phyloP scores from a whole-genome alignment of 2,888 invertebrate genomes.

The Lucinisca nassula region DNA sequence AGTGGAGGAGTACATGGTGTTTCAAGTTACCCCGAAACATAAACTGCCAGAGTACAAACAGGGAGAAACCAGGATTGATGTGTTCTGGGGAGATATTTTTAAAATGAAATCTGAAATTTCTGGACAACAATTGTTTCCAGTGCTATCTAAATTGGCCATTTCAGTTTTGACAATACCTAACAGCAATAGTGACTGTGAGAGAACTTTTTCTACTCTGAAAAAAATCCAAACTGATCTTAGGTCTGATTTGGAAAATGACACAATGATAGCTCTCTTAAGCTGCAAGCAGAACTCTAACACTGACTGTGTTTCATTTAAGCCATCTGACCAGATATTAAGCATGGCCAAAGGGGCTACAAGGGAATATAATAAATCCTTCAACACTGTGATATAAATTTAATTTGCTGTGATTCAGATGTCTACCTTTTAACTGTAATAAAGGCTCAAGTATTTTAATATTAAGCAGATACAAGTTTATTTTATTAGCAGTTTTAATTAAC shows the following conservation, averaged over 20 bases:
- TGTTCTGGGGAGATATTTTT: not conserved
- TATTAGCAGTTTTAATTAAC: too few species aligned
- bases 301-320: not conserved
- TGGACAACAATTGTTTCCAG: constrained; percentile 82
- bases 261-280: not conserved
- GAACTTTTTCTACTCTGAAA: constrained; percentile 30
- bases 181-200: constrained; percentile 33
- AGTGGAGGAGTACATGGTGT: not conserved
- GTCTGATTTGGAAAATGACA: constrained; percentile 2
- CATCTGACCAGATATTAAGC: not conserved
- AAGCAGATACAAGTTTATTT: too few species aligned
- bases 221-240: constrained; percentile 21
- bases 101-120: not conserved
- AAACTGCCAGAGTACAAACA: not conserved
- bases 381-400: too few species aligned
- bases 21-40: not conserved
- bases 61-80: not conserved
- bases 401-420: too few species aligned
- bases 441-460: too few species aligned
- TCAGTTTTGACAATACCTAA: constrained; percentile 10
- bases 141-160: not conserved
- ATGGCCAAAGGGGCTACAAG: not conserved
- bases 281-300: not conserved
- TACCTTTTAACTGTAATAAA: too few species aligned
- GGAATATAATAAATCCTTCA: too few species aligned